Conservation (phyloP, 2,113 vertebrate genomes). For the Parotia lawesii region DNA sequence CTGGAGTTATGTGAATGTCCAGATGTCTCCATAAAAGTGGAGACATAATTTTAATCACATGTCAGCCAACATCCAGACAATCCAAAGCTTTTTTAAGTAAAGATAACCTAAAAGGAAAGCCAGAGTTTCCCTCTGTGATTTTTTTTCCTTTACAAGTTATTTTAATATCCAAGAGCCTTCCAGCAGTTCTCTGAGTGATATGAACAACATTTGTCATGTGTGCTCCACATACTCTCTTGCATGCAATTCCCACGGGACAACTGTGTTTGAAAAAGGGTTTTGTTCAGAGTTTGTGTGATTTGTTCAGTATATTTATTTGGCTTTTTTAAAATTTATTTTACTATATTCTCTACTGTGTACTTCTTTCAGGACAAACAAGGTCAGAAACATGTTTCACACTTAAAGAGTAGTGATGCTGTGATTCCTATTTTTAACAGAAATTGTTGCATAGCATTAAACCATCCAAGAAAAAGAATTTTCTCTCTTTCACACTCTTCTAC, state of each 20-base stretch:
- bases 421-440: neutral
- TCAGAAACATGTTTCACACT: neutral
- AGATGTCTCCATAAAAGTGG: neutral
- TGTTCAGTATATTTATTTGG: neutral
- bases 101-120: neutral
- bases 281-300: neutral
- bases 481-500: neutral
- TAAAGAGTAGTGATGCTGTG: neutral
- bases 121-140: neutral
- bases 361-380: neutral
- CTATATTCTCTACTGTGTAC: neutral
- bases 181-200: neutral
- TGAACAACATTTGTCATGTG: neutral
- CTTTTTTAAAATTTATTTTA: neutral
- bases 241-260: neutral
- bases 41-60: neutral
- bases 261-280: neutral
- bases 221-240: neutral
- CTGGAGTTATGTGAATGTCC: neutral
- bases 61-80: neutral
- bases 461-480: neutral
- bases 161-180: neutral
- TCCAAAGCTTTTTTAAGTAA: neutral
- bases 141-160: neutral
- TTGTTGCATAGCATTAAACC: neutral